Conservation (phyloP, 1,140 invertebrate species). For the Bombus turneri region DNA sequence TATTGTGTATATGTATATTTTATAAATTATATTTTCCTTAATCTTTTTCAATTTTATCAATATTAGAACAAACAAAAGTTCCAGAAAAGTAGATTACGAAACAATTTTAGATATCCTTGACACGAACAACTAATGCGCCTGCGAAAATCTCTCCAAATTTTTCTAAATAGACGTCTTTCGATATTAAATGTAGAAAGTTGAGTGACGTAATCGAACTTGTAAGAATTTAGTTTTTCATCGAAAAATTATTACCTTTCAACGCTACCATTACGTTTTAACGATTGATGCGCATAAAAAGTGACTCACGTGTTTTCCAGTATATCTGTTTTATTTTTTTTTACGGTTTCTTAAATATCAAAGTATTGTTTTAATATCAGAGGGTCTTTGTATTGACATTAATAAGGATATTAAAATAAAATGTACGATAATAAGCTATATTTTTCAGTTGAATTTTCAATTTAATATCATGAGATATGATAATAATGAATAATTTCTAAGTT, state of each 20-base stretch:
- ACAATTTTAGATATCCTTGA: not conserved
- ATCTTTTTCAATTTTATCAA: constrained; percentile 44
- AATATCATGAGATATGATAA: not conserved
- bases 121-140: constrained; percentile 15
- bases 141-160: constrained; percentile 27
- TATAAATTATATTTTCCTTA: constrained; percentile 26
- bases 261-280: not conserved
- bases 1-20: not conserved
- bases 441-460: not conserved
- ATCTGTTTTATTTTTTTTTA: not conserved
- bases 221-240: not conserved
- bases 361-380: constrained; percentile 27
- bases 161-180: not conserved
- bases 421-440: constrained; percentile 1
- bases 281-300: not conserved
- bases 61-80: not conserved
- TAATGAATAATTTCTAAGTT: not conserved
- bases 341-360: constrained; percentile 33
- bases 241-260: not conserved
- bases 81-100: not conserved
- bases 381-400: not conserved
- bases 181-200: not conserved
- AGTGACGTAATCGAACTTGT: not conserved
- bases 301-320: not conserved
- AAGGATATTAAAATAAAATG: constrained; percentile 3